These are phyloP conservation scores for Apostichopus leukothele DNA, from an alignment of 53 echinoderm and acorn worm genomes.

Conservation along the genomic window DNA sequence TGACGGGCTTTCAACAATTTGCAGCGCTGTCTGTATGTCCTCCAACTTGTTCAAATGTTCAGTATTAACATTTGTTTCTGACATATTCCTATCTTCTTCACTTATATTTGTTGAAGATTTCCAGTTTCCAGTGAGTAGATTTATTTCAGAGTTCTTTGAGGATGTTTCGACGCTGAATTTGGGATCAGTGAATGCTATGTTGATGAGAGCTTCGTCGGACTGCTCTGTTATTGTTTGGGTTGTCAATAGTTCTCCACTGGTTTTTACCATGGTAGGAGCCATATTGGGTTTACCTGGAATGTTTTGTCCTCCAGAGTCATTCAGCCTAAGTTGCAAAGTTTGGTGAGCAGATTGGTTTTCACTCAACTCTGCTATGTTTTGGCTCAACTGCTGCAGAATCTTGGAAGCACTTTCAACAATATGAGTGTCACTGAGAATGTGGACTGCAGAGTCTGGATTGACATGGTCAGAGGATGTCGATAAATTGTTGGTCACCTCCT, in stretches of 20 bases:
- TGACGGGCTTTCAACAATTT: neutral
- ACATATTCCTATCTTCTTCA: neutral
- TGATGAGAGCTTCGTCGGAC: neutral
- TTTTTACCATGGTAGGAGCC: neutral
- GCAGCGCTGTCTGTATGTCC: neutral
- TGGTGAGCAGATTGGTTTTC: neutral
- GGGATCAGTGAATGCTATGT: conserved; percentile 4
- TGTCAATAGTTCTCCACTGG: neutral
- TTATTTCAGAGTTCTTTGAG: too few relatives aligned
- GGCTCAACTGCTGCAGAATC: conserved; percentile 38
- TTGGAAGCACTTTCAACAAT: conserved; percentile 40
- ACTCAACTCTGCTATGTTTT: conserved; percentile 6
- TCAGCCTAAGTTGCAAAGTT: neutral
- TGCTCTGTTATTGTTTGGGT: neutral
- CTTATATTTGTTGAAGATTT: too few relatives aligned
- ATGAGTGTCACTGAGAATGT: neutral
- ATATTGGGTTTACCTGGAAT: neutral
- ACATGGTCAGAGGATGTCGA: neutral
- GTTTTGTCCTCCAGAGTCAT: neutral
- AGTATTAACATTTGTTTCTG: neutral
- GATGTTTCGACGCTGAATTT: neutral
- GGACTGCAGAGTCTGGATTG: neutral
- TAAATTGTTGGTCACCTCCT: neutral
- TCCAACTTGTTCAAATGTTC: neutral
- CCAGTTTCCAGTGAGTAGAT: too few relatives aligned